A percentile compares a stretch with the other conserved stretches of the same genome.
These are phyloP conservation scores for Panopea generosa DNA, from an alignment of 2,888 invertebrate species.

Conservation along the genomic window DNA sequence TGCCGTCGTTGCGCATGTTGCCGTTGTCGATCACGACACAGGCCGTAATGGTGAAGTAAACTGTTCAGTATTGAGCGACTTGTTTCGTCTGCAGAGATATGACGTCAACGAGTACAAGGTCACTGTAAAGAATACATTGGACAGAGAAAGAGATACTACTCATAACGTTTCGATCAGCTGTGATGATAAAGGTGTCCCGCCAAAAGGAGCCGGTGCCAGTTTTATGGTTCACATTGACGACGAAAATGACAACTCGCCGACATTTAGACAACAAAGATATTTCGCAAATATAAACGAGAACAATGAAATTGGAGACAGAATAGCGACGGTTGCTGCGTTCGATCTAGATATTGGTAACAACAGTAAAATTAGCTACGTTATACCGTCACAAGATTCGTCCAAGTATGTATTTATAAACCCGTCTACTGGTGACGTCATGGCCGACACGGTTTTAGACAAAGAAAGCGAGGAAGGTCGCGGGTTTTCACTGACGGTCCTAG, in stretches of 20 bases:
- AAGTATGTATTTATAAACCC: conserved; percentile 93
- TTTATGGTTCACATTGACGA: conserved; percentile 88
- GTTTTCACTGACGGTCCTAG: conserved; percentile 96
- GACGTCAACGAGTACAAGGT: conserved; percentile 68
- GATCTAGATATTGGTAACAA: conserved; percentile 65
- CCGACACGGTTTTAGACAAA: conserved; percentile 92
- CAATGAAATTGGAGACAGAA: conserved; percentile 62
- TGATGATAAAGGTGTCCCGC: conserved; percentile 65
- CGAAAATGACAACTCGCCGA: conserved; percentile 95
- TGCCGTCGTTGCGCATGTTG: conserved; percentile 69
- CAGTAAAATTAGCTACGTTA: conserved; percentile 86
- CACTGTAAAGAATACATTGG: conserved; percentile 59
- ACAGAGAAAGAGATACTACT: conserved; percentile 53
- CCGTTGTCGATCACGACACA: conserved; percentile 64
- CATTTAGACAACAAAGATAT: conserved; percentile 87
- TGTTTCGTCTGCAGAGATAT: conserved; percentile 64
- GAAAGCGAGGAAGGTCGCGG: conserved; percentile 92
- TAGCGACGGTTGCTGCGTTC: conserved; percentile 63
- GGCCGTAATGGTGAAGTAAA: conserved; percentile 72
- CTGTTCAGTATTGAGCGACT: conserved; percentile 56
- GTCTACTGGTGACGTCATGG: conserved; percentile 93
- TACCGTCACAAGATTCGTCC: conserved; percentile 88
- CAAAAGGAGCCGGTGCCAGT: conserved; percentile 38
- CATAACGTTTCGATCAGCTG: conserved; percentile 62
- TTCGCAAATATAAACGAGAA: conserved; percentile 65